Percentiles rank a stretch among this genome's conserved stretches.
Conservation (phyloP, 1,140 invertebrate species). For the Drosophila tristis region DNA sequence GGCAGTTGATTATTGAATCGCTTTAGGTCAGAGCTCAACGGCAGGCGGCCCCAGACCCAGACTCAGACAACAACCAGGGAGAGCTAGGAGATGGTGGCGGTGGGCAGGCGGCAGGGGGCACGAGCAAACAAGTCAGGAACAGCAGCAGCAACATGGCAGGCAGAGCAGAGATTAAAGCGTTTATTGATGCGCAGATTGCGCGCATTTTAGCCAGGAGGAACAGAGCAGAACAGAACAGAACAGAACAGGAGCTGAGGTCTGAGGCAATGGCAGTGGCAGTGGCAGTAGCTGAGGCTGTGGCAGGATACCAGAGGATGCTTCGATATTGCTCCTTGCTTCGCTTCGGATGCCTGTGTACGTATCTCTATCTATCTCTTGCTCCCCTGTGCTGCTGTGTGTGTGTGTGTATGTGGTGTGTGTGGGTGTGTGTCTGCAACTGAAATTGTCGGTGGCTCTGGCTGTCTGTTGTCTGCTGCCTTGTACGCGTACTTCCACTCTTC, state of each 20-base stretch:
- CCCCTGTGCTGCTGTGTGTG: constrained; percentile 23
- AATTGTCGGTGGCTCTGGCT: constrained; percentile 66
- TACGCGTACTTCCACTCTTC: not conserved
- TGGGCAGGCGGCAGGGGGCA: constrained; percentile 17
- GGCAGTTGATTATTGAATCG: constrained; percentile 83
- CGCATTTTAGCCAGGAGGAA: constrained; percentile 81
- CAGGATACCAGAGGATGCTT: constrained; percentile 52
- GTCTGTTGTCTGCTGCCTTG: constrained; percentile 32
- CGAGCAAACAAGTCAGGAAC: constrained; percentile 65
- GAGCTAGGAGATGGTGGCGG: constrained; percentile 14
- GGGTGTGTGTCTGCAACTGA: constrained; percentile 56
- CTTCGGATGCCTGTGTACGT: constrained; percentile 10
- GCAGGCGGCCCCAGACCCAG: constrained; percentile 38
- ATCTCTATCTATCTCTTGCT: too few species aligned
- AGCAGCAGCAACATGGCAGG: constrained; percentile 59
- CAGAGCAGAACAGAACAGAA: constrained; percentile 8
- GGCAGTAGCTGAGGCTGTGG: constrained; percentile 23
- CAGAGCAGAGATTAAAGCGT: constrained; percentile 81
- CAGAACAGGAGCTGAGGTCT: not conserved
- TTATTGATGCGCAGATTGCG: constrained; percentile 83
- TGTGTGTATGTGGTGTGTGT: constrained; percentile 17
- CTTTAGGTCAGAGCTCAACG: constrained; percentile 81
- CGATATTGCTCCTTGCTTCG: not conserved
- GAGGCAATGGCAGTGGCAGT: not conserved
- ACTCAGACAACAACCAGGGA: constrained; percentile 21